Base-by-base conservation (phyloP, 2,113 vertebrate genomes). In the Potamarius usumacintae region DNA sequence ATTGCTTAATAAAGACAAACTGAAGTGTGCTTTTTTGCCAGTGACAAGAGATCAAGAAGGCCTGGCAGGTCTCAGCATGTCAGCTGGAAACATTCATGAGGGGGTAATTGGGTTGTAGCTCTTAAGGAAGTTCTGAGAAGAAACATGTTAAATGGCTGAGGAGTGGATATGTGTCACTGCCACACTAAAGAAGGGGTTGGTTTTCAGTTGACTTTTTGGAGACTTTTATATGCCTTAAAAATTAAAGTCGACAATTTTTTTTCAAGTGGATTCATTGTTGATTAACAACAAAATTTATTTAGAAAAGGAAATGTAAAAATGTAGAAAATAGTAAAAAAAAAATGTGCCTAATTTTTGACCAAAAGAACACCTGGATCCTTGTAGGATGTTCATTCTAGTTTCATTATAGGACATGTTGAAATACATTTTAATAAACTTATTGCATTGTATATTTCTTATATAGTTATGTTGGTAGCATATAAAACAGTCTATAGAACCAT, bases 1-100 rank as follows among this genome's bases (percentile, higher is more conserved):
- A 93, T 94, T 94, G 93, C 93, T 94, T 95, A 94, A 96, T 96
- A 95, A 95, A 95, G 94, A 96, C 94, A 95, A 96, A 96, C 94
- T 95, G 94, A 95, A 94, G 91, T 89, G 85, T 91, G 85, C 90
- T 91, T 89, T 87, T 86, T 92, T 52, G 91, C 88, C 86, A 85
- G 88, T 92, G 89, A 90, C 90, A 91, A 90, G 89, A 92, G 91
- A 92, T 91, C 89, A 89, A 90, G 89, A 65, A 89, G 86, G 82
- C 87, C 88, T 58, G 91, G 85, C 90, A 88, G 87, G 34, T 60
- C 55, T 74, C 15, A 30, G 58, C n/a, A 55, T 18, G 18, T 83
- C 82, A 17, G 2, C 84, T 84, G 74, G 27, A 62, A 84, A 85
- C 25, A 30, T 86, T 86, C 69, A 88, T 65, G 52, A 3, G 25